Evolutionary conservation across 2,888 invertebrate species (phyloP), one percentile per base, ranked within the genome.

Genomic region (Thymelicus lineola): DNA sequence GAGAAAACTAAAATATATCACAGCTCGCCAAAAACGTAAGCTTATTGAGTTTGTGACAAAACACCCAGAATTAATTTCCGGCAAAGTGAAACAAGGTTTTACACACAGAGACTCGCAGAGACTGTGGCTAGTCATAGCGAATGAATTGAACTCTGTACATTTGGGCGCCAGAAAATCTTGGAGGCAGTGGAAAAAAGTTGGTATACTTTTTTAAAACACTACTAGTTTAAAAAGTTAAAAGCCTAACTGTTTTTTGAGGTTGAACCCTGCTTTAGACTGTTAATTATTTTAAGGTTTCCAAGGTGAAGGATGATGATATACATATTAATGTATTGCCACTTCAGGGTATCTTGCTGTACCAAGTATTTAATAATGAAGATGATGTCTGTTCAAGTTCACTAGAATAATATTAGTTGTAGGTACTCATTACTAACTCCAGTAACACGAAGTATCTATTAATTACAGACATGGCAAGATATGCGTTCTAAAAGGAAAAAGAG

Each of bases 381-480:
- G 2, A 10, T 42, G 42, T 42, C 42, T 42, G 0, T 0, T n/a
- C 28, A 28, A 28, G 5, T 28, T 28, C 28, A 28, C 28, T 28
- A 5, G 28, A 5, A 28, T 0, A 28, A 28, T 28, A 28, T 4
- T 10, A 42, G 42, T 42, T 42, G 10, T 42, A 12, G n/a, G n/a
- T n/a, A n/a, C n/a, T 3, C 10, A 42, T 42, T 10, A 12, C 42
- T 5, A 28, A 42, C 4, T 42, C 12, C 9, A 42, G 42, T 42
- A 42, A 42, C 4, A 42, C 5, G 28, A 28, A 28, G 17, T 50
- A 53, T 15, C 15, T 57, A 7, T 14, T 63, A 15, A 68, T 86
- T 87, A 71, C 84, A 93, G 93, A 90, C 91, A 63, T 93, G 92
- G 91, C 92, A 92, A 78, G 93, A 93, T 77, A 79, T 92, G 42